A percentile compares a stretch with the other conserved stretches of the same genome.
Evolutionary conservation across 2,797 vertebrate species (phyloP).

Genomic region (Lophura swinhoii): DNA sequence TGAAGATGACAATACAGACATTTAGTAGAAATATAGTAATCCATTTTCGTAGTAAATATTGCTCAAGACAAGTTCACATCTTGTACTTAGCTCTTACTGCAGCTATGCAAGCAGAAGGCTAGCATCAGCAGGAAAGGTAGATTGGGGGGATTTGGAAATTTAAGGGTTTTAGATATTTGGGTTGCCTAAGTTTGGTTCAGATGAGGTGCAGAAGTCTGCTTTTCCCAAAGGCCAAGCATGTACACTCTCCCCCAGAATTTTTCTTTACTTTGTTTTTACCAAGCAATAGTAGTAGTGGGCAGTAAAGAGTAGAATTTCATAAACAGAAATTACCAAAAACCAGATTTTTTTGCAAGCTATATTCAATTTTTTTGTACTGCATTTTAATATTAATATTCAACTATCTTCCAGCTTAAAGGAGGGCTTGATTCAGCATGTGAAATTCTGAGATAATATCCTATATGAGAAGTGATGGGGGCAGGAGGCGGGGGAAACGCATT

Average conservation of each 20-base stretch:
- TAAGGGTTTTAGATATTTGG: neutral
- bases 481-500: accelerated
- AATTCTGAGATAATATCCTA: neutral
- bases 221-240: neutral
- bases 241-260: neutral
- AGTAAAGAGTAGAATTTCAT: neutral
- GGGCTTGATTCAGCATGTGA: neutral
- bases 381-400: neutral
- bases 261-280: neutral
- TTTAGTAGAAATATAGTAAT: neutral
- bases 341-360: accelerated
- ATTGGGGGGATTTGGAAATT: neutral
- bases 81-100: neutral
- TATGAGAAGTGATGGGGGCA: accelerated
- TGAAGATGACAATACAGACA: neutral
- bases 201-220: accelerated
- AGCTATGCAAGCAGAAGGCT: neutral
- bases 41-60: neutral
- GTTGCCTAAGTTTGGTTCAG: neutral
- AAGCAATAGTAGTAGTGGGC: neutral
- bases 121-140: neutral
- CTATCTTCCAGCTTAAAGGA: neutral
- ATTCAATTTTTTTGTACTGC: neutral
- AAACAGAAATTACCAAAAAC: neutral
- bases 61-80: neutral